These are phyloP conservation scores for Antrozous pallidus DNA, from an alignment of 2,797 vertebrate species.

Conservation along the genomic window DNA sequence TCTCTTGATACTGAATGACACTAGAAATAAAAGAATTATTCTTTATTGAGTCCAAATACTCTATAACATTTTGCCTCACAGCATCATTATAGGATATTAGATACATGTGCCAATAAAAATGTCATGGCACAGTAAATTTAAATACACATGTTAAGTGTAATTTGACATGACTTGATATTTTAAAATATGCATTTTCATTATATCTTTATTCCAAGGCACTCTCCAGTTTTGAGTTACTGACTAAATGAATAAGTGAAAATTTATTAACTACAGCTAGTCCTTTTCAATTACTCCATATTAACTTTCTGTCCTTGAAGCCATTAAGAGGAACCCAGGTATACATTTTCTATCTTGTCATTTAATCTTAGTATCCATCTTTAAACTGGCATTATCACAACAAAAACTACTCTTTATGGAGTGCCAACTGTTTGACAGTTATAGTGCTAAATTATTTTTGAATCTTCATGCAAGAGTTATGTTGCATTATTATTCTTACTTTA, in stretches of 20 bases:
- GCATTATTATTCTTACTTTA: background rate
- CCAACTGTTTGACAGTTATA: background rate
- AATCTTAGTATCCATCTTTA: background rate
- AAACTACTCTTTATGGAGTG: background rate
- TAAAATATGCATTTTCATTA: slow-evolving; percentile 36
- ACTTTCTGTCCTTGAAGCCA: slow-evolving; percentile 11
- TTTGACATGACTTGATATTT: slow-evolving; percentile 38
- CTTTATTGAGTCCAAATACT: slow-evolving; percentile 13
- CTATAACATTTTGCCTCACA: background rate
- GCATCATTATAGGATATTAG: slow-evolving; percentile 21
- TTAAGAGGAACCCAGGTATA: background rate
- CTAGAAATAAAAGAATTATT: slow-evolving; percentile 27
- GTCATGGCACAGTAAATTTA: slow-evolving; percentile 37
- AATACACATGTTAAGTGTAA: slow-evolving; percentile 36
- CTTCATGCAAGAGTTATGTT: background rate
- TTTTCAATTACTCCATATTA: slow-evolving; percentile 48
- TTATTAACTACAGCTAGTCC: slow-evolving; percentile 34
- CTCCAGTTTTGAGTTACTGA: slow-evolving; percentile 38
- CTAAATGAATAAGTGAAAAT: slow-evolving; percentile 41
- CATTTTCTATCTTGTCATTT: background rate
- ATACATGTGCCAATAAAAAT: slow-evolving; percentile 45
- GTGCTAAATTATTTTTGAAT: background rate
- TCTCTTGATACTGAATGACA: background rate
- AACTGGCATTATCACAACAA: background rate
- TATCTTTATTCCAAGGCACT: slow-evolving; percentile 24